Percentiles rank a stretch among this genome's conserved stretches.
These are phyloP conservation scores for Ellobium chinense DNA, from an alignment of 2,888 invertebrate genomes.

Conservation along the genomic window DNA sequence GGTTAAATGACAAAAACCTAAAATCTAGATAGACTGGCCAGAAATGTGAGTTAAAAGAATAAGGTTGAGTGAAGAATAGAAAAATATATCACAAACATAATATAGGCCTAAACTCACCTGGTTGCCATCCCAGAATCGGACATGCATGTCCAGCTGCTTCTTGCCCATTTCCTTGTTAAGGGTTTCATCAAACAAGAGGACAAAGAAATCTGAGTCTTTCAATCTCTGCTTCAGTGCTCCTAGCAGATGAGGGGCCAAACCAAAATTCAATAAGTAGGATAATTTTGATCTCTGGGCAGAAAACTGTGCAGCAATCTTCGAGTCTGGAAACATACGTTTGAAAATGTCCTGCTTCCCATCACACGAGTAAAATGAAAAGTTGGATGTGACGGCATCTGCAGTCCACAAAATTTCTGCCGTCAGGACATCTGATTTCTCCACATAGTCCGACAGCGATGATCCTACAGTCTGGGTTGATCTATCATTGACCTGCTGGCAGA, in stretches of 20 bases:
- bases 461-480: no score
- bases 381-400: background rate
- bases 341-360: background rate
- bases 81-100: no score
- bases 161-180: background rate
- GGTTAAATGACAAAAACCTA: no score
- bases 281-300: background rate
- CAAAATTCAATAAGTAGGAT: background rate
- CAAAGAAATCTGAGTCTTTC: background rate
- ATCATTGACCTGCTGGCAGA: no score
- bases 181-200: background rate
- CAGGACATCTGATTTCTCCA: background rate
- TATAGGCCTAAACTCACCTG: no score
- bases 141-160: background rate
- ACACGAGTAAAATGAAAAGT: background rate
- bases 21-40: no score
- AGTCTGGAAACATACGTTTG: background rate
- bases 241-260: background rate
- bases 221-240: background rate
- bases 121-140: background rate
- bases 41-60: no score
- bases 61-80: no score
- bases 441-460: background rate
- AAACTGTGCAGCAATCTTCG: no score
- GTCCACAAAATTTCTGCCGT: background rate